A percentile compares a stretch with the other conserved stretches of the same genome.
Evolutionary conservation across 1,140 invertebrate species (phyloP).

Genomic region (Drosophila nebulosa): DNA sequence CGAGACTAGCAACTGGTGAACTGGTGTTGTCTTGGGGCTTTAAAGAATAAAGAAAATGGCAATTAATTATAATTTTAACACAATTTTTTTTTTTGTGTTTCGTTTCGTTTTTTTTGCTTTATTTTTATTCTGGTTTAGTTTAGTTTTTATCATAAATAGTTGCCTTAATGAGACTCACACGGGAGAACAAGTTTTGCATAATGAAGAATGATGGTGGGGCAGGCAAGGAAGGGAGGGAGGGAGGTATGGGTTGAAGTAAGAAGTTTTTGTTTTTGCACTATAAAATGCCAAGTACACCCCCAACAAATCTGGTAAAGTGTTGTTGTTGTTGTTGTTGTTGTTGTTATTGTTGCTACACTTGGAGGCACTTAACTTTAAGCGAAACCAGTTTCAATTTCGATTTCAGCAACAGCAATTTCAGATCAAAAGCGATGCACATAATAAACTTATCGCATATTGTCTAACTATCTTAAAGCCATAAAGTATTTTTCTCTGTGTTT

Average conservation of each 20-base stretch:
- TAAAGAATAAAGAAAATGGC: conserved; percentile 17
- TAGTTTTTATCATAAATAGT: conserved; percentile 3
- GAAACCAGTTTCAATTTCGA: conserved; percentile 12
- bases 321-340: too few species aligned
- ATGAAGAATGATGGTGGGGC: neutral
- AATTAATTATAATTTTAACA: conserved; percentile 64
- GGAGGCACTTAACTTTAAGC: neutral
- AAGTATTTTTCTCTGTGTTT: conserved; percentile 25
- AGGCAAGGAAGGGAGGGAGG: neutral
- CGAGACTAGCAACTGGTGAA: too few species aligned
- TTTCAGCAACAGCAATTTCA: neutral
- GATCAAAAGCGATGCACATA: conserved; percentile 14
- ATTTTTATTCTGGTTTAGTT: neutral
- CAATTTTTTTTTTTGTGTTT: conserved; percentile 13
- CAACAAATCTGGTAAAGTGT: neutral
- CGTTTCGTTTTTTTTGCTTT: conserved; percentile 5
- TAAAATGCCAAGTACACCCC: conserved; percentile 9
- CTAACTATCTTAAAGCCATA: conserved; percentile 7
- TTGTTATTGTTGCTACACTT: conserved; percentile 10
- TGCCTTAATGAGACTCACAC: conserved; percentile 1
- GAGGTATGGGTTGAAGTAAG: neutral
- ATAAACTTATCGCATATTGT: conserved; percentile 6
- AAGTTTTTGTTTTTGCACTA: neutral
- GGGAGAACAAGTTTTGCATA: conserved; percentile 32
- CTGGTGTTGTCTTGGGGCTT: too few species aligned